phyloP scores from a whole-genome alignment of 2,113 vertebrate species.

The Dipodomys merriami region DNA sequence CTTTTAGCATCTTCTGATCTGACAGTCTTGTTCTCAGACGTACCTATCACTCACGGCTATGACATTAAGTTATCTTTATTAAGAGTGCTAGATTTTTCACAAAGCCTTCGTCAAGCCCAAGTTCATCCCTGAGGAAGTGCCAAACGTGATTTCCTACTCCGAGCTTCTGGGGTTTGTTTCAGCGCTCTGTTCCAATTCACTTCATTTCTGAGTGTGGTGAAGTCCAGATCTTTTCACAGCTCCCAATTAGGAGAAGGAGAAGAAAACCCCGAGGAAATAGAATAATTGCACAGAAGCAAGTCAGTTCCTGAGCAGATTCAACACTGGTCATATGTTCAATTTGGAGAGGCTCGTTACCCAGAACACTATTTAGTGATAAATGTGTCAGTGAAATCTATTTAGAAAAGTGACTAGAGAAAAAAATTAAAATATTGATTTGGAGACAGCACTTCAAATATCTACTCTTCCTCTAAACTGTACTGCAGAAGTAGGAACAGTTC shows the following conservation, averaged over 20 bases:
- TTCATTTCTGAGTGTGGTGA: background rate
- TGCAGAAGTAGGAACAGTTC: background rate
- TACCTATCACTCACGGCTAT: background rate
- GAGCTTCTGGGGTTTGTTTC: background rate
- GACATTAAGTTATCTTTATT: background rate
- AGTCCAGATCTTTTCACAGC: background rate
- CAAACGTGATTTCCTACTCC: background rate
- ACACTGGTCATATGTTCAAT: background rate
- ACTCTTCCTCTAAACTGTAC: background rate
- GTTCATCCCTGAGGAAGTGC: background rate
- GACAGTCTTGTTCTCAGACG: background rate
- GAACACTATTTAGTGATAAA: background rate
- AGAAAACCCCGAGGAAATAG: slow-evolving; percentile 26
- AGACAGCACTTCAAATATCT: background rate
- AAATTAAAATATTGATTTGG: background rate
- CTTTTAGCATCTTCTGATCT: background rate
- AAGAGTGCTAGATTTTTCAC: background rate
- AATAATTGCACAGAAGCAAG: background rate
- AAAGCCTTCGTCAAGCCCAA: background rate
- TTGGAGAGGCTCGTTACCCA: background rate
- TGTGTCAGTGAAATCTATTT: background rate
- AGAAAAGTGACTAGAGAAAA: background rate
- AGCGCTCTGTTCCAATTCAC: background rate
- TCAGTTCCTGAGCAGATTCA: background rate
- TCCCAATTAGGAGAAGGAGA: slow-evolving; percentile 35